These are phyloP conservation scores for Ptychochromis oligacanthus DNA, from an alignment of 2,113 vertebrate genomes.

Conservation along the genomic window DNA sequence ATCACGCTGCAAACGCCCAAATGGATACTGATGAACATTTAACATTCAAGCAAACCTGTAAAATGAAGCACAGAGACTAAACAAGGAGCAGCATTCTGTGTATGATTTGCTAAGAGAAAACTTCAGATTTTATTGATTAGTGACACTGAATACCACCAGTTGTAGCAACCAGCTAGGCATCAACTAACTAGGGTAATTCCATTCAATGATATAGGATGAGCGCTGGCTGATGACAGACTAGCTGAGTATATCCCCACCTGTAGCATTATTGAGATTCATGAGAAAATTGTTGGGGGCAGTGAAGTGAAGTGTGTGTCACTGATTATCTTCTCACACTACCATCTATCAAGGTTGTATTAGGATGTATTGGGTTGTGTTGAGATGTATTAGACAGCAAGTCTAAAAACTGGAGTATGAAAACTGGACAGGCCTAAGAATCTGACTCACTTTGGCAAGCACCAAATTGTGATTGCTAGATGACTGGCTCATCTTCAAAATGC, in stretches of 20 bases:
- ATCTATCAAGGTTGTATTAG: background rate
- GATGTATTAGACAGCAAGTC: background rate
- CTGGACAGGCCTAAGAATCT: background rate
- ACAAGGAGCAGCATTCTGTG: slow-evolving; percentile 19
- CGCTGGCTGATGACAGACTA: background rate
- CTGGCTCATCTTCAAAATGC: background rate
- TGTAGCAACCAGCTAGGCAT: slow-evolving; percentile 13
- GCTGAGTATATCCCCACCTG: background rate
- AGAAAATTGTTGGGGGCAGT: slow-evolving; percentile 28
- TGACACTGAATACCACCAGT: background rate
- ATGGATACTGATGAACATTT: slow-evolving; percentile 45
- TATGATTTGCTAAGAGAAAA: slow-evolving; percentile 6
- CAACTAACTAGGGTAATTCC: slow-evolving; percentile 6
- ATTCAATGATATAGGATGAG: background rate
- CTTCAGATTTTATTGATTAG: background rate
- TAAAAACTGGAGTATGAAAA: background rate
- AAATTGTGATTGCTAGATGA: background rate
- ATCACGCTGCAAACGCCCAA: slow-evolving; percentile 4
- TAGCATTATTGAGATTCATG: slow-evolving; percentile 51
- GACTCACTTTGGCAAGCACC: background rate
- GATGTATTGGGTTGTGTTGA: too few species aligned
- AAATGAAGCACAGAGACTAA: background rate
- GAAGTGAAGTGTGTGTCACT: too few species aligned
- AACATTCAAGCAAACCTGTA: background rate
- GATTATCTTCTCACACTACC: background rate